Evolutionary conservation across 2,113 vertebrate species (phyloP), one percentile per base, ranked within the genome.

Genomic region (Oryzias melastigma): DNA sequence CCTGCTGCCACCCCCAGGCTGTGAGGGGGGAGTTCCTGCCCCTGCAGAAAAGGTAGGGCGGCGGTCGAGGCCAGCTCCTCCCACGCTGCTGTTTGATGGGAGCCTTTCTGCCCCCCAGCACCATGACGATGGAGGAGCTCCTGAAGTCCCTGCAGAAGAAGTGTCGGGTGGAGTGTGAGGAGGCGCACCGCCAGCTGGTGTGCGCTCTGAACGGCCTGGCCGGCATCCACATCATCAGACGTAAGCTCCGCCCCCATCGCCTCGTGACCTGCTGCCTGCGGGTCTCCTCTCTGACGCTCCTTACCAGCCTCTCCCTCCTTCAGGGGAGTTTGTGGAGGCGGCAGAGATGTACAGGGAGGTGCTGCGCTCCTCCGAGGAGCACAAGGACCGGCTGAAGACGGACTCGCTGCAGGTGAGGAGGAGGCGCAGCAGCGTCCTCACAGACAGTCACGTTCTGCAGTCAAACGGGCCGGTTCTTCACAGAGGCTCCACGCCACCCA

Each of bases 41-140:
- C 1, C 88, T 99, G n/a, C 97, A 99, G 69, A 99, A 98, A 87
- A 98, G 97, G 97, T 98, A 67, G 2, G 59, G 22, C 22, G 22
- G 22, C 3, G 22, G 22, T 22, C 2, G 10, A 35, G 29, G 35
- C 35, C 35, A 35, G 35, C 58, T 78, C 76, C 60, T 75, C 52
- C 54, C 70, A 29, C 56, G n/a, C 61, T 46, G 22, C 52, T 65
- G 27, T 25, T 25, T 61, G 52, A 49, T 22, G 22, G 68, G 55
- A 55, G 71, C 62, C 54, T 20, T 48, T 65, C 44, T 77, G 65
- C 18, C 35, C 54, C 47, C 16, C 80, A 99, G 97, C 87, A 98
- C 97, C 80, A 98, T 99, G 97, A 99, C 96, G 3, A 98, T 98
- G 97, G 97, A 99, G 74, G 97, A 98, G 58, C 89, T 99, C 54